Base-by-base conservation (phyloP, 1,140 invertebrate genomes). In the Myzus persicae region DNA sequence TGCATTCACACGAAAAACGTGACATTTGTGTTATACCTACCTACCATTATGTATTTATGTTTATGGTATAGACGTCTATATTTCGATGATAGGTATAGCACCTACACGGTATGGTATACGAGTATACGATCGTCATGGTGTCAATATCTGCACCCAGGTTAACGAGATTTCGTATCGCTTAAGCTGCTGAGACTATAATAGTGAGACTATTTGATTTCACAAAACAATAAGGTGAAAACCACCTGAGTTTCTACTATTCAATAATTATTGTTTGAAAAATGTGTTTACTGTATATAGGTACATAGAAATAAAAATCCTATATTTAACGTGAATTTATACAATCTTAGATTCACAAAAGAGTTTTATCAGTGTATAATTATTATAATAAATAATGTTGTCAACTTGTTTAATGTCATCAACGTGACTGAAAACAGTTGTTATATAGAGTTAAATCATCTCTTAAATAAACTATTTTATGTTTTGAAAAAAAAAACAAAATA, bases 1-100 rank as follows among this genome's bases (percentile, higher is more conserved):
- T 91, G 90, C 54, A 51, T 81, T 91, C 67, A 81, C 90, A 81
- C 90, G 90, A 91, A 76, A 91, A 81, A 91, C 90, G 90, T 91
- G 90, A 91, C 90, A 46, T 91, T 91, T 81, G 42, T 42, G 42
- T 67, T 91, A 76, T 76, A n/a, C n/a, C 59, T 76, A 38, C 48
- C 24, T 87, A n/a, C 44, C 31, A 87, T 87, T 46, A 46, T 46
- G n/a, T 31, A n/a, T 44, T 88, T 48, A 88, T 46, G 46, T 51
- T 46, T 89, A 36, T 38, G 22, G 46, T 88, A 48, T n/a, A 46
- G 22, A 87, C 42, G 11, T 87, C 85, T 46, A 9, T 46, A 46
- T 87, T 87, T 46, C 36, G 20, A 31, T 40, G 9, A 84, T 31
- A 84, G 82, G 5, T 81, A 14, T 31, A 59, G 54, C 9, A 36